Conservation (phyloP, 1,140 invertebrate species). For the Bombus huntii region DNA sequence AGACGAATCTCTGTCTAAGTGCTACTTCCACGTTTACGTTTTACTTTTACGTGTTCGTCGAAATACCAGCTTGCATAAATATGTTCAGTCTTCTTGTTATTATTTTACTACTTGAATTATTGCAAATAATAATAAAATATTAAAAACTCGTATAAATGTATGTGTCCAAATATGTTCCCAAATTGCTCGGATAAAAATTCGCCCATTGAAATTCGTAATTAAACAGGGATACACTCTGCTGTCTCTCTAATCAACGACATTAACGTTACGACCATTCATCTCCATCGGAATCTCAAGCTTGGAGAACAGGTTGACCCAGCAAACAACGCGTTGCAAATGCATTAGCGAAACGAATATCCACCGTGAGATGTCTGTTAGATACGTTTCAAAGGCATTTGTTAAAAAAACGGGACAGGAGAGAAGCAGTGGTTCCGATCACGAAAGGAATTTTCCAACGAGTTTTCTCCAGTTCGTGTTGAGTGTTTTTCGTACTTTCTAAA, state of each 20-base stretch:
- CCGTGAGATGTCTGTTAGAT: background rate
- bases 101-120: too few relatives aligned
- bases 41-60: too few relatives aligned
- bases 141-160: background rate
- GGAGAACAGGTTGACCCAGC: background rate
- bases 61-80: too few relatives aligned
- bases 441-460: slow-evolving; percentile 13
- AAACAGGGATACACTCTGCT: background rate
- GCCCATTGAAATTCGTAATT: background rate
- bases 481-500: slow-evolving; percentile 33
- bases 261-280: background rate
- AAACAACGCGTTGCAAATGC: background rate
- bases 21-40: too few relatives aligned
- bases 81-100: too few relatives aligned
- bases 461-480: background rate
- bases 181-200: background rate
- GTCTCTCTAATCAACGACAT: background rate
- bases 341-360: background rate
- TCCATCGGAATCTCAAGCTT: background rate
- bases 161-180: fast-evolving
- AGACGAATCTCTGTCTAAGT: too few relatives aligned
- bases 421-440: background rate
- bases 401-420: background rate
- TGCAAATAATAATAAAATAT: background rate
- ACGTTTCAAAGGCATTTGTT: background rate